Evolutionary conservation across 2,113 vertebrate species (phyloP), one percentile per base, ranked within the genome.

Genomic region (Epinephelus fuscoguttatus): DNA sequence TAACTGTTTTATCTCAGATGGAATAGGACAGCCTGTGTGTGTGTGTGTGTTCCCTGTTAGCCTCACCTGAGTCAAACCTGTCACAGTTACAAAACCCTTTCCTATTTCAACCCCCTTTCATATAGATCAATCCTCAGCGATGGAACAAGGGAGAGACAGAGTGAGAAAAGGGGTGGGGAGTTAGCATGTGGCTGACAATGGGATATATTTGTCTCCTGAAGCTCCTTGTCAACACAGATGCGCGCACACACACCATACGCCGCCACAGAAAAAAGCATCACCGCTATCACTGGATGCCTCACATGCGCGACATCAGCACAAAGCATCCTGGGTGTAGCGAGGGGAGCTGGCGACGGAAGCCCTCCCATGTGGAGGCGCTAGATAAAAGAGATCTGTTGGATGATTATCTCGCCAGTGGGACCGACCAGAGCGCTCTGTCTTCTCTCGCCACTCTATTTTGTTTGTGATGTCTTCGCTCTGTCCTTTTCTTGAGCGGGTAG

Each of bases 351-450:
- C 59, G 77, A 78, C 40, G 13, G 62, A 60, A 53, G 76, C 53
- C 75, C 67, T 77, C 84, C 72, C 81, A 18, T 60, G 72, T 78
- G 64, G 74, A 80, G 71, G 59, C 59, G 18, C 47, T 6, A 81
- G 83, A 91, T 91, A 78, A 90, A 90, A 91, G 82, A 89, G 81
- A 93, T 90, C 64, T 81, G 86, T 70, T 69, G 74, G 80, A 55
- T 88, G 82, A 91, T 90, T 88, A 85, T 89, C 75, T 80, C 25
- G 27, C 86, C 71, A 1, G 50, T 81, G 76, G 81, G 74, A 86
- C 49, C 23, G 13, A 66, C 63, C 25, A 5, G 45, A 70, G 53
- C 5, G 2, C 75, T 81, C 79, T 33, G 63, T 78, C 77, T 85
- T 63, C 61, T 68, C 69, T 66, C 19, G 4, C 42, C 45, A 21